Evolutionary conservation across 1,140 invertebrate genomes (phyloP), one percentile per base, ranked within the genome.

Genomic region (Sarcophaga bullata): DNA sequence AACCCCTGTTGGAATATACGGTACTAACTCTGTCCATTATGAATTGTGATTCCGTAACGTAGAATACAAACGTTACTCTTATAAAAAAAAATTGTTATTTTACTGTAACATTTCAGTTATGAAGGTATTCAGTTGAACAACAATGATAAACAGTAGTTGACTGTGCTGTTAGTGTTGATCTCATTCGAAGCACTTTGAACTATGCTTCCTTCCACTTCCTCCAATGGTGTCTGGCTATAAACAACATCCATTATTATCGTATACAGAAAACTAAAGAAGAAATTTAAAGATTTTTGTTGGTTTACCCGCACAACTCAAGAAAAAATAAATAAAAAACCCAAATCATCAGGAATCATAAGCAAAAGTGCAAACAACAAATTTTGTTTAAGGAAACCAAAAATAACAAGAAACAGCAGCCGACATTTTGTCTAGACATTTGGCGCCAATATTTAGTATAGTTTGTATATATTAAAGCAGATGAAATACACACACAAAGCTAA

Each of bases 351-450:
- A 50, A 78, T 72, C 80, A 37, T 47, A 72, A 25, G 13, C 52
- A 58, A 62, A 68, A 19, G 7, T 68, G 19, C n/a, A 68, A 46
- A 46, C 25, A 54, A 37, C 76, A 80, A n/a, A 58, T 58, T 52
- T 80, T 47, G 49, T 50, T 52, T 13, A 37, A 37, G 25, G 25
- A 37, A 37, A 37, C 25, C 25, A 37, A 37, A 37, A 37, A 37
- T 37, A 37, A 37, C 25, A 37, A 37, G 25, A 37, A 37, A 37
- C 4, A 37, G 48, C 19, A 25, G 72, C 82, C 82, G 82, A 50
- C 82, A 81, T 19, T 46, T 62, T 83, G 82, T 83, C 82, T 83
- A 83, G 82, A 83, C 82, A 81, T 46, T 72, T 83, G 82, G 80
- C 80, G 82, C 82, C 82, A 83, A 19, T 46, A 47, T 50, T 9